These are phyloP conservation scores for Hypomesus transpacificus DNA, from an alignment of 2,113 vertebrate genomes.

Conservation along the genomic window DNA sequence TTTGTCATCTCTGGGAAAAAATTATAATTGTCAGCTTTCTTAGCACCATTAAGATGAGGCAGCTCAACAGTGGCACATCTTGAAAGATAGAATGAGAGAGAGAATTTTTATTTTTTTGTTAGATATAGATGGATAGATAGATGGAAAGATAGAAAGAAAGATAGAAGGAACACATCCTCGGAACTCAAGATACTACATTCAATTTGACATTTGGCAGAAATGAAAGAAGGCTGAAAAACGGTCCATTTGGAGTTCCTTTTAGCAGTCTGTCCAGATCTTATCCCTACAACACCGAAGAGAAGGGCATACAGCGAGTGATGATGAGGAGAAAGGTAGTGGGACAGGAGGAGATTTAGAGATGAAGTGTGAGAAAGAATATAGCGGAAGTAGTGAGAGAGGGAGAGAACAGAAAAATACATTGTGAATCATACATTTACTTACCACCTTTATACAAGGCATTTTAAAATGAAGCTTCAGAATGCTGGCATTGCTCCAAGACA, in stretches of 20 bases:
- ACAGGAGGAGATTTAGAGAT: constrained; percentile 59
- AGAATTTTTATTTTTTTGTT: constrained; percentile 30
- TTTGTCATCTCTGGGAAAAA: constrained; percentile 75
- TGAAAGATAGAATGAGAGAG: constrained; percentile 73
- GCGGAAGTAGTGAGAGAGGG: too few species aligned
- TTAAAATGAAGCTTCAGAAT: too few species aligned
- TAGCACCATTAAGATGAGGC: constrained; percentile 97
- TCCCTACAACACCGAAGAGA: constrained; percentile 69
- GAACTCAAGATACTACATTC: constrained; percentile 88
- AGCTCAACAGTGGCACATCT: constrained; percentile 93
- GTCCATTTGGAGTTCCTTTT: constrained; percentile 72
- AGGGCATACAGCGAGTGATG: constrained; percentile 51
- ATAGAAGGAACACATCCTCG: constrained; percentile 15
- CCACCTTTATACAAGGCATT: too few species aligned
- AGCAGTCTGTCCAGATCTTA: constrained; percentile 73
- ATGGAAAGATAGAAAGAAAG: too few species aligned
- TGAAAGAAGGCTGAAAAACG: constrained; percentile 76
- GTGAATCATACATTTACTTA: too few species aligned
- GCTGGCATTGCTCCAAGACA: too few species aligned
- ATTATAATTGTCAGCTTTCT: constrained; percentile 69
- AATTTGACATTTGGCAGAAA: constrained; percentile 94
- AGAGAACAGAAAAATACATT: too few species aligned
- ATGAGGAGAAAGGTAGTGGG: constrained; percentile 50
- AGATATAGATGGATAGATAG: too few species aligned
- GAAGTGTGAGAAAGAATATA: constrained; percentile 48